phyloP scores from a whole-genome alignment of 2,888 invertebrate species.

The Gandaritis pyraliata region DNA sequence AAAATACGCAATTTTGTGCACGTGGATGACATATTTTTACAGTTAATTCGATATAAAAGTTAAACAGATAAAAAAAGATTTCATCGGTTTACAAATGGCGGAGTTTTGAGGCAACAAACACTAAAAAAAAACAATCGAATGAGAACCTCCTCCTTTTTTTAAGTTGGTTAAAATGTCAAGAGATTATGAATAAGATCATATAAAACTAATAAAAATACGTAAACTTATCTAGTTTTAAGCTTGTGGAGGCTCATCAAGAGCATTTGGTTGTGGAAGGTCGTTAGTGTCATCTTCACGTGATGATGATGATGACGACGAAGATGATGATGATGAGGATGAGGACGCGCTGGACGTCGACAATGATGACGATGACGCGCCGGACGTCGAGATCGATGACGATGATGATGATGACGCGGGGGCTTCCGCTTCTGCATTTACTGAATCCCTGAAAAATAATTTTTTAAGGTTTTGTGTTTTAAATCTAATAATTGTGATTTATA shows the following conservation, averaged over 20 bases:
- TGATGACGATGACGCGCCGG: constrained; percentile 47
- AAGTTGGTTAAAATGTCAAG: too few species aligned
- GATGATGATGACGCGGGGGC: constrained; percentile 29
- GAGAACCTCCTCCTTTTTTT: too few species aligned
- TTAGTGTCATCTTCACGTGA: constrained; percentile 44
- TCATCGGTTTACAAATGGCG: too few species aligned
- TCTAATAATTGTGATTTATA: too few species aligned
- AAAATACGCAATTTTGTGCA: too few species aligned
- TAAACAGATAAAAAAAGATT: too few species aligned
- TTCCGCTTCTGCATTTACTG: constrained; percentile 25
- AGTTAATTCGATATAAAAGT: too few species aligned
- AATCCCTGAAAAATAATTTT: constrained; percentile 25
- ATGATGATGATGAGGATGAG: constrained; percentile 44
- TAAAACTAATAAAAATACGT: too few species aligned
- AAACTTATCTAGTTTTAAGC: constrained; percentile 58
- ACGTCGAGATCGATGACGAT: constrained; percentile 3
- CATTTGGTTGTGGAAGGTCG: constrained; percentile 73
- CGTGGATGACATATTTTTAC: too few species aligned
- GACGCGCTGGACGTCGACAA: constrained; percentile 32
- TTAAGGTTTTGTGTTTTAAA: neutral
- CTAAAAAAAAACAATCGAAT: too few species aligned
- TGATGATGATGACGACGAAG: constrained; percentile 50
- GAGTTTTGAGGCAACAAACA: too few species aligned
- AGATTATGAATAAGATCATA: too few species aligned
- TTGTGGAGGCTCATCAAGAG: constrained; percentile 78